These are phyloP conservation scores for Antheraea mylitta DNA, from an alignment of 1,140 invertebrate genomes.

Conservation along the genomic window DNA sequence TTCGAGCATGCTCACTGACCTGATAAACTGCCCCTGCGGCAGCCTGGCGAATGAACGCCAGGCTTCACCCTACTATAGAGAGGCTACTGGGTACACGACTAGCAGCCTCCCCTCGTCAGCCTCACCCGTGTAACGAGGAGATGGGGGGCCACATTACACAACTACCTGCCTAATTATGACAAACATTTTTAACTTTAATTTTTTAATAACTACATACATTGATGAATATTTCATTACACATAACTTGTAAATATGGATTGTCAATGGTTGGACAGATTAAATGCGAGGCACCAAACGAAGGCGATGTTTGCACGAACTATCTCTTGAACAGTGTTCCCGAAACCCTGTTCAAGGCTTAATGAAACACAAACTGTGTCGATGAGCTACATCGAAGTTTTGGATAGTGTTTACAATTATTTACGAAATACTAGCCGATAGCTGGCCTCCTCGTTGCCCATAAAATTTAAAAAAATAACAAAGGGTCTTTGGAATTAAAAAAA, in stretches of 20 bases:
- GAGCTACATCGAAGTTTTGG: conserved; percentile 53
- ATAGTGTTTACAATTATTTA: conserved; percentile 48
- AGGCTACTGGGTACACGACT: no score
- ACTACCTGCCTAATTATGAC: neutral
- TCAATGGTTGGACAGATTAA: conserved; percentile 48
- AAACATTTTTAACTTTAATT: neutral
- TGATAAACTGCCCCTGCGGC: no score
- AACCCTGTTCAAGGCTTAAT: conserved; percentile 52
- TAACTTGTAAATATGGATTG: conserved; percentile 16
- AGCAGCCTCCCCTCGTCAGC: no score
- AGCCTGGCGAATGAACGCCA: no score
- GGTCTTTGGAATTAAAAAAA: no score
- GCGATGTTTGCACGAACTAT: conserved; percentile 43
- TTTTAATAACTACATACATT: neutral
- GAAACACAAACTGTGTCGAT: conserved; percentile 70
- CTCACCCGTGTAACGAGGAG: no score
- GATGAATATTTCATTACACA: neutral
- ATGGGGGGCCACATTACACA: no score
- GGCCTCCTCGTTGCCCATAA: no score
- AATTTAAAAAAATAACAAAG: no score
- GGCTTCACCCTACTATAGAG: no score
- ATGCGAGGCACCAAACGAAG: conserved; percentile 33
- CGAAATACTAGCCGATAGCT: conserved; percentile 20
- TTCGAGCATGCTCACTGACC: no score
- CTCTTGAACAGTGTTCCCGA: conserved; percentile 42